Conservation (phyloP, 2,113 vertebrate genomes). For the Strigops habroptila region DNA sequence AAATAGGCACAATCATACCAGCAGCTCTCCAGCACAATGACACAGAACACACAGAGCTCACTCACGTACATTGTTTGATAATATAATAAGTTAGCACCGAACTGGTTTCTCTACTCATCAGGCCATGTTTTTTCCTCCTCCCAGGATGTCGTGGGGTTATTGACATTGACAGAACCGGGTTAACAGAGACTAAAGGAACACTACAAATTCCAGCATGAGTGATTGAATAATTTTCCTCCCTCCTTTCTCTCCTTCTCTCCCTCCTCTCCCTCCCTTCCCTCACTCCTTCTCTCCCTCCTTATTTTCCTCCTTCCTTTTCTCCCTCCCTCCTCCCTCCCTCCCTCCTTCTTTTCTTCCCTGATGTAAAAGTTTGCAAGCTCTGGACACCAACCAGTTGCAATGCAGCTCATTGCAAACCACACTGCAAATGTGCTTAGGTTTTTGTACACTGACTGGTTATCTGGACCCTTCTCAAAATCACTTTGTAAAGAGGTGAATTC, state of each 20-base stretch:
- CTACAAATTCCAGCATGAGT: neutral
- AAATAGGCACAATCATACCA: neutral
- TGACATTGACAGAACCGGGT: slow-evolving; percentile 54
- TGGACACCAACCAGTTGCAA: neutral
- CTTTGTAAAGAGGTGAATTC: neutral
- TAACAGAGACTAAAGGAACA: neutral
- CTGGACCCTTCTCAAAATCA: neutral
- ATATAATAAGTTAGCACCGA: neutral
- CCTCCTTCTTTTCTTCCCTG: rapidly evolving
- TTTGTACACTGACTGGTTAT: neutral
- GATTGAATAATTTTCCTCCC: neutral
- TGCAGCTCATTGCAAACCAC: rapidly evolving
- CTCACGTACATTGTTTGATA: neutral
- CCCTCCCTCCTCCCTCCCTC: rapidly evolving
- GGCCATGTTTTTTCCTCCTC: neutral
- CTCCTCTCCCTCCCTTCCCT: neutral
- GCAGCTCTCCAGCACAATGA: neutral
- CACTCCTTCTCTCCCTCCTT: rapidly evolving
- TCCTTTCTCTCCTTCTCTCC: neutral
- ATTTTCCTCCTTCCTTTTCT: rapidly evolving
- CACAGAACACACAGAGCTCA: neutral
- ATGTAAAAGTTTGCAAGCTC: neutral
- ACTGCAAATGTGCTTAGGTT: rapidly evolving
- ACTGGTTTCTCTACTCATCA: neutral
- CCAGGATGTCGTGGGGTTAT: neutral